Evolutionary conservation across 2,113 vertebrate genomes (phyloP).

Genomic region (Hemiprocne comata): DNA sequence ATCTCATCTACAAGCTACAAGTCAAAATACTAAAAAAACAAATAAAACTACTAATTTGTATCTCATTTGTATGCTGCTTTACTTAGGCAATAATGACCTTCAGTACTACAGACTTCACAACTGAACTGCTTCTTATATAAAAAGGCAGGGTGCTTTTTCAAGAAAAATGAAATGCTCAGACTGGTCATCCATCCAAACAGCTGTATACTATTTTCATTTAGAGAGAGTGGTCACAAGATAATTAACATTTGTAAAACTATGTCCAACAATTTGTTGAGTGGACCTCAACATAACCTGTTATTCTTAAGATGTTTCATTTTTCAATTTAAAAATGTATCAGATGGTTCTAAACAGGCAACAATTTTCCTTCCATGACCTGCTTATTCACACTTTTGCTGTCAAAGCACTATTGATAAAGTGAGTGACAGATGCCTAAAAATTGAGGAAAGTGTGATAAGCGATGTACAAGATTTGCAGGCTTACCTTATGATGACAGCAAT

Average conservation of each 20-base stretch:
- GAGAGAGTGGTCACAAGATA: conserved; percentile 22
- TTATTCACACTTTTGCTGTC: background rate
- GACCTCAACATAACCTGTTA: background rate
- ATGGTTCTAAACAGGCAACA: background rate
- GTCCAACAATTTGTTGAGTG: background rate
- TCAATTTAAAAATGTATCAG: background rate
- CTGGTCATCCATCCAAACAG: conserved; percentile 13
- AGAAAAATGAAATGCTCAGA: conserved; percentile 7
- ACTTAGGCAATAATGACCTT: background rate
- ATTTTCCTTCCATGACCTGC: background rate
- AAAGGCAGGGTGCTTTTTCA: background rate
- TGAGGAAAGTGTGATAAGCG: background rate
- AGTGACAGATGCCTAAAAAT: background rate
- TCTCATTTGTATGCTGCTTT: background rate
- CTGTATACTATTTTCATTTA: background rate
- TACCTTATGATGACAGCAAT: conserved; percentile 29
- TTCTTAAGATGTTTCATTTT: background rate
- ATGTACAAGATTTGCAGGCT: conserved; percentile 24
- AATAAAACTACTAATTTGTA: background rate
- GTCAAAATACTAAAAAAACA: background rate
- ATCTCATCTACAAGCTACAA: background rate
- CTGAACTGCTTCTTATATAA: background rate
- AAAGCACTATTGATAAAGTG: background rate
- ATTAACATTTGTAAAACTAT: background rate
- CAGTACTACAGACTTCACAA: background rate